Evolutionary conservation across 2,888 invertebrate genomes (phyloP), one percentile per base, ranked within the genome.

Genomic region (Melieria picta): DNA sequence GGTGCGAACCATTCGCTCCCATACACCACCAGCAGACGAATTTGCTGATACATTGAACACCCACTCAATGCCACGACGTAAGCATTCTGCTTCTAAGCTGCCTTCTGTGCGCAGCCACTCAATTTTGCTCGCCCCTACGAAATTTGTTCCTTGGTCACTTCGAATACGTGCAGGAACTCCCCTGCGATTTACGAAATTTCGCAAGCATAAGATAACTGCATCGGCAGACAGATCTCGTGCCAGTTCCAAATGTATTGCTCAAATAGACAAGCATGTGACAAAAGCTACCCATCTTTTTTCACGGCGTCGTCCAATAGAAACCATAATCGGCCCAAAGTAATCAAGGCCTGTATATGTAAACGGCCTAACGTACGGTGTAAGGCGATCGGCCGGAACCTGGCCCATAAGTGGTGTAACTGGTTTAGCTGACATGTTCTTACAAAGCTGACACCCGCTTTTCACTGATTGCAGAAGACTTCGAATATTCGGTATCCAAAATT

Each of bases 391-490:
- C 3, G 74, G 75, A 7, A 72, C 48, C 64, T 75, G 76, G 1
- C 75, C 78, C 78, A 80, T 79, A 30, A 73, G 61, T 3, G 79
- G 78, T 5, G 55, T 30, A 4, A 45, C 48, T 43, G 78, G 77
- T 9, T 43, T 69, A 10, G 71, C 74, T 47, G 7, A n/a, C 6
- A n/a, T 11, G 42, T 65, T 65, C 5, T 58, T 72, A 65, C 75
- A 75, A 9, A 55, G 16, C 46, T 65, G 66, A 47, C 72, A 74
- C 4, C 69, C 58, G n/a, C 62, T 60, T 64, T 73, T 71, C 0
- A 65, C 60, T 1, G 71, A 65, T 11, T 61, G 68, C 13, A 74
- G 69, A 7, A 75, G 5, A 7, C 68, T 61, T 3, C 73, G 68
- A 11, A 65, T 42, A 52, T 69, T 30, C 10, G 71, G 69, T 45